Percentiles rank a stretch among this genome's conserved stretches.
Conservation (phyloP, 1,140 invertebrate genomes). For the Drosophila busckii region DNA sequence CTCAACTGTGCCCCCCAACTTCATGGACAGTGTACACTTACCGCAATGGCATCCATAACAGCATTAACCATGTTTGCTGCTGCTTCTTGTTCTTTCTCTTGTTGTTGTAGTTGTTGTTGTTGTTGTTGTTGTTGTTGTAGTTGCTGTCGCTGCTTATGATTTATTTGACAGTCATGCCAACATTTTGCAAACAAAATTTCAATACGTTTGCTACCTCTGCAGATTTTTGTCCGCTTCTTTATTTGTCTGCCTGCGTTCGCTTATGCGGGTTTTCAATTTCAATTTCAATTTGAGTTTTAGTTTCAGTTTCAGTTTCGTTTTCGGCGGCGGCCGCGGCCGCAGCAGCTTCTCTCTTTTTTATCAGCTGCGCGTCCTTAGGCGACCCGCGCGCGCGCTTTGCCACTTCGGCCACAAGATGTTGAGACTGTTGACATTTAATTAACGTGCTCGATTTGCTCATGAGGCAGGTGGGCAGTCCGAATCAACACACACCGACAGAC, state of each 20-base stretch:
- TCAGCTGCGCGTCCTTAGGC: slow-evolving; percentile 30
- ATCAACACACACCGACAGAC: slow-evolving; percentile 7
- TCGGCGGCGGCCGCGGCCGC: background rate
- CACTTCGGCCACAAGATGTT: slow-evolving; percentile 14
- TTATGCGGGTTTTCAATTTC: slow-evolving; percentile 1
- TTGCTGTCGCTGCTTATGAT: slow-evolving; percentile 45
- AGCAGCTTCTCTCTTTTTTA: too few species aligned
- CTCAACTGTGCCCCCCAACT: slow-evolving; percentile 51
- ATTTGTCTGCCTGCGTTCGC: too few species aligned
- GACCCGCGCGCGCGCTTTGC: slow-evolving; percentile 37
- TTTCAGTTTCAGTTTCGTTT: slow-evolving; percentile 7
- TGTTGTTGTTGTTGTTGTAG: slow-evolving; percentile 21
- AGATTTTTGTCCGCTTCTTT: slow-evolving; percentile 11
- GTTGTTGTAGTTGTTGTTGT: slow-evolving; percentile 1
- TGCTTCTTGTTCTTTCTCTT: slow-evolving; percentile 7
- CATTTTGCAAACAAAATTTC: slow-evolving; percentile 65
- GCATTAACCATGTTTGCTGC: slow-evolving; percentile 67
- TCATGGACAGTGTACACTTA: slow-evolving; percentile 78
- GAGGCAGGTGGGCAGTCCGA: slow-evolving; percentile 50
- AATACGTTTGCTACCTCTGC: slow-evolving; percentile 21
- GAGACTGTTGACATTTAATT: slow-evolving; percentile 71
- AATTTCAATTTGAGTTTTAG: slow-evolving; percentile 14
- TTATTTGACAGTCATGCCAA: slow-evolving; percentile 59
- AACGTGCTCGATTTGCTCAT: slow-evolving; percentile 59
- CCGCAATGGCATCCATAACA: slow-evolving; percentile 77